These are phyloP conservation scores for Drymonia ruficornis DNA, from an alignment of 2,888 invertebrate genomes.

Conservation along the genomic window DNA sequence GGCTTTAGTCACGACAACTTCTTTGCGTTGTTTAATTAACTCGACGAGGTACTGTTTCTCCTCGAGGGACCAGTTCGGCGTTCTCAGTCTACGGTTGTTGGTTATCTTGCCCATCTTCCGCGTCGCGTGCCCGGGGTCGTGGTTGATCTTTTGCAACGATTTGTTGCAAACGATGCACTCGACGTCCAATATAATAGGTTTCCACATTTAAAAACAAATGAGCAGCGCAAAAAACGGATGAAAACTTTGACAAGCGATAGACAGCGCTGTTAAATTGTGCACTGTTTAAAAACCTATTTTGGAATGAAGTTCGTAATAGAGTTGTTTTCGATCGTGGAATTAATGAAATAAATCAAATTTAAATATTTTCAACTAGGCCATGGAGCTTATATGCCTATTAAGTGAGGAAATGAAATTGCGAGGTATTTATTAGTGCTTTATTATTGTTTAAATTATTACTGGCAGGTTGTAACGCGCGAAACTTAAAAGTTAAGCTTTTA, in stretches of 20 bases:
- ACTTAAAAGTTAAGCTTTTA: not conserved
- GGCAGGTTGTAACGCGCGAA: not conserved
- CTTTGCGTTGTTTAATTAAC: conserved; percentile 73
- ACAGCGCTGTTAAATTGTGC: conserved; percentile 42
- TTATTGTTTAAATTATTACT: not conserved
- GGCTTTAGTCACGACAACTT: conserved; percentile 69
- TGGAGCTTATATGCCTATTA: conserved; percentile 9
- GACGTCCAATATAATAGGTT: conserved; percentile 77
- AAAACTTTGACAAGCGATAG: conserved; percentile 57
- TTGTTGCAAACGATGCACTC: conserved; percentile 82
- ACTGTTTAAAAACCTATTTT: conserved; percentile 51
- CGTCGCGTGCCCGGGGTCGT: conserved; percentile 56
- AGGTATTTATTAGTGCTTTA: not conserved
- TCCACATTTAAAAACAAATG: conserved; percentile 81
- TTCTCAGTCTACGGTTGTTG: conserved; percentile 65
- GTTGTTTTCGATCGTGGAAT: conserved; percentile 28
- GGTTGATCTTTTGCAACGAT: conserved; percentile 79
- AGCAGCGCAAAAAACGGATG: conserved; percentile 39
- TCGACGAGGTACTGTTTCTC: conserved; percentile 78
- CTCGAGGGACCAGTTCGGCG: conserved; percentile 77
- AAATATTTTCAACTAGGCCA: conserved; percentile 38
- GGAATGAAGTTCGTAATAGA: conserved; percentile 39
- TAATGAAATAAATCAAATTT: conserved; percentile 30
- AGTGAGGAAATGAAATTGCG: not conserved
- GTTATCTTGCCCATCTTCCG: conserved; percentile 72